Conservation (phyloP, 2,113 vertebrate genomes). For the Limnothrissa miodon region DNA sequence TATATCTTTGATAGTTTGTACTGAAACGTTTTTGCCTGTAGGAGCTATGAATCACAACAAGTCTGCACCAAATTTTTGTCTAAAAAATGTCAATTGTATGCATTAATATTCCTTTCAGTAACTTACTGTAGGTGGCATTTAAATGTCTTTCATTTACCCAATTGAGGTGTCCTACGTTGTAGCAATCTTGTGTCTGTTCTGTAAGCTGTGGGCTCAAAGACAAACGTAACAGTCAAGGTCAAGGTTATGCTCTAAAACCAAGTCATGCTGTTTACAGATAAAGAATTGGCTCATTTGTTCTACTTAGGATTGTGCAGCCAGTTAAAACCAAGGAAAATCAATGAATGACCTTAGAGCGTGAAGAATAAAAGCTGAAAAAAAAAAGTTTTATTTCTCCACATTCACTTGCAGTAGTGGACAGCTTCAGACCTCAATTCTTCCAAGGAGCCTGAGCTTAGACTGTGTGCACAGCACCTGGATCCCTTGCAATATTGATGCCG, state of each 20-base stretch:
- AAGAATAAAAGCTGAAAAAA: conserved; percentile 51
- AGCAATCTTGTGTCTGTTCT: neutral
- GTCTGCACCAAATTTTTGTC: neutral
- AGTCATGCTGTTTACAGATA: conserved; percentile 73
- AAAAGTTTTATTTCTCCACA: conserved; percentile 40
- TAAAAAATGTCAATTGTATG: neutral
- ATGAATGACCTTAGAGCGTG: conserved; percentile 55
- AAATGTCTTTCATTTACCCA: neutral
- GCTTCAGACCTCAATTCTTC: conserved; percentile 32
- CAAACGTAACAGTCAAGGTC: conserved; percentile 81
- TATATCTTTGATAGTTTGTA: neutral
- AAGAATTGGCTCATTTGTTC: conserved; percentile 77
- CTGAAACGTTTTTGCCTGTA: neutral
- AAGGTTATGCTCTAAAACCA: conserved; percentile 69
- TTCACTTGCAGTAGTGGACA: conserved; percentile 54
- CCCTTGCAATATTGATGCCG: conserved; percentile 19
- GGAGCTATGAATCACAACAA: neutral
- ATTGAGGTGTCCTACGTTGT: neutral
- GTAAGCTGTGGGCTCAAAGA: neutral
- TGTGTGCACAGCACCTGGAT: conserved; percentile 24
- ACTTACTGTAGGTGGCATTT: neutral
- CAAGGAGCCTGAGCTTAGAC: conserved; percentile 29
- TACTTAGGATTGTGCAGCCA: conserved; percentile 55
- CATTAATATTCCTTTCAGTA: neutral
- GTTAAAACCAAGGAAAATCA: conserved; percentile 67